Evolutionary conservation across 2,113 vertebrate species (phyloP).

Genomic region (Gambusia holbrooki): DNA sequence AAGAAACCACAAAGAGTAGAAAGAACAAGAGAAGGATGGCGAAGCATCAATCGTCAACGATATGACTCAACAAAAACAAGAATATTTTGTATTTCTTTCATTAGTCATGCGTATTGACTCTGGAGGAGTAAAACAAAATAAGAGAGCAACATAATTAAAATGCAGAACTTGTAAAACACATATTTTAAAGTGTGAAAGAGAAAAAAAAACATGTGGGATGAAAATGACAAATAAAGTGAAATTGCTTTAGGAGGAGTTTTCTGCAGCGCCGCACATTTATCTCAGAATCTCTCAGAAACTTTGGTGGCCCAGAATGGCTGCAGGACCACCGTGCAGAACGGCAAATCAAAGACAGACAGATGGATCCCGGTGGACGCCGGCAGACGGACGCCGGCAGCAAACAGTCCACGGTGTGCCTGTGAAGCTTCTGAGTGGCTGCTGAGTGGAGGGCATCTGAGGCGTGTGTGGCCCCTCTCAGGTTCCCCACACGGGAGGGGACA

Average conservation of each 20-base stretch:
- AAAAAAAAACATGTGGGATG: slow-evolving; percentile 10
- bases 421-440: slow-evolving; percentile 34
- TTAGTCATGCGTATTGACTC: not conserved
- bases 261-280: slow-evolving; percentile 23
- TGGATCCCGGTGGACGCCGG: slow-evolving; percentile 20
- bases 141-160: not conserved
- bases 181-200: slow-evolving; percentile 13
- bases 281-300: slow-evolving; percentile 34
- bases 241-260: slow-evolving; percentile 69
- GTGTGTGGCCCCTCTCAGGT: slow-evolving; percentile 50
- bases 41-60: not conserved
- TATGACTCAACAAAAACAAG: not conserved
- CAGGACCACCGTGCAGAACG: slow-evolving; percentile 40
- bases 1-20: not conserved
- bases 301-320: slow-evolving; percentile 36
- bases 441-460: slow-evolving; percentile 34
- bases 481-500: slow-evolving; percentile 53
- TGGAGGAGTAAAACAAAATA: not conserved
- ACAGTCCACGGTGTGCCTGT: slow-evolving; percentile 8
- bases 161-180: not conserved
- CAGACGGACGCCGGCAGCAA: slow-evolving; percentile 33
- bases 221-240: slow-evolving; percentile 56
- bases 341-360: slow-evolving; percentile 69
- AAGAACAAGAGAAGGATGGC: not conserved
- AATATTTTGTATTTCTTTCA: not conserved